Evolutionary conservation across 2,113 vertebrate genomes (phyloP).

Genomic region (Danionella cerebrum): DNA sequence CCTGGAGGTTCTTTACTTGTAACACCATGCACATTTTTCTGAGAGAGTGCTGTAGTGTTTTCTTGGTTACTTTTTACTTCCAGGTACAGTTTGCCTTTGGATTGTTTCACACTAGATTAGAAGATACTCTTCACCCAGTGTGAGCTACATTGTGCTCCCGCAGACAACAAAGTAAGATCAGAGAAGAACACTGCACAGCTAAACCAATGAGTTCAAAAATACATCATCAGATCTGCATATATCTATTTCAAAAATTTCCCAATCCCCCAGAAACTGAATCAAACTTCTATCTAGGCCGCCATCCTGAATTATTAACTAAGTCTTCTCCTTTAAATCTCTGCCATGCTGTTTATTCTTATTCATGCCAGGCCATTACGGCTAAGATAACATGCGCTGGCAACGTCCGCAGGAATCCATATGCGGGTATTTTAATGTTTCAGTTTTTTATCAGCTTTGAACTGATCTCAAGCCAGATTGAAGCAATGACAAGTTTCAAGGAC

Average conservation of each 20-base stretch:
- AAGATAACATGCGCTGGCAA: slow-evolving; percentile 1
- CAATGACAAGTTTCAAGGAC: neutral
- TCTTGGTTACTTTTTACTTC: no score
- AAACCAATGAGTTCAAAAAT: neutral
- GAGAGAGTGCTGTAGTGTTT: no score
- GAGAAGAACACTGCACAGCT: neutral
- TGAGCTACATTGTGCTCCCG: no score
- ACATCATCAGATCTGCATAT: slow-evolving; percentile 25
- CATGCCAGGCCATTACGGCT: slow-evolving; percentile 4
- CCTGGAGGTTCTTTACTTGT: no score
- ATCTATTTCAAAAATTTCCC: slow-evolving; percentile 21
- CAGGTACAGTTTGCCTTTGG: no score
- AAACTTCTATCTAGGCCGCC: slow-evolving; percentile 37
- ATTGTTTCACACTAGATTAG: no score
- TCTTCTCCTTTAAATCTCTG: slow-evolving; percentile 29
- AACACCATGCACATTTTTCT: no score
- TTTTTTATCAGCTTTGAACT: neutral
- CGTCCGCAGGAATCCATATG: neutral
- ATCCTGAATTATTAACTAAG: slow-evolving; percentile 35
- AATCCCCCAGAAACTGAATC: slow-evolving; percentile 2
- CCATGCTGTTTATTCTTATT: slow-evolving; percentile 26
- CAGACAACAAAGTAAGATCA: no score
- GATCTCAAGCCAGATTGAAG: neutral
- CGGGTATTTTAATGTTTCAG: neutral
- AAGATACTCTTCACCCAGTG: no score